Percentiles rank a stretch among this genome's conserved stretches.
phyloP scores from a whole-genome alignment of 1,140 invertebrate species.

The Goniozus legneri region DNA sequence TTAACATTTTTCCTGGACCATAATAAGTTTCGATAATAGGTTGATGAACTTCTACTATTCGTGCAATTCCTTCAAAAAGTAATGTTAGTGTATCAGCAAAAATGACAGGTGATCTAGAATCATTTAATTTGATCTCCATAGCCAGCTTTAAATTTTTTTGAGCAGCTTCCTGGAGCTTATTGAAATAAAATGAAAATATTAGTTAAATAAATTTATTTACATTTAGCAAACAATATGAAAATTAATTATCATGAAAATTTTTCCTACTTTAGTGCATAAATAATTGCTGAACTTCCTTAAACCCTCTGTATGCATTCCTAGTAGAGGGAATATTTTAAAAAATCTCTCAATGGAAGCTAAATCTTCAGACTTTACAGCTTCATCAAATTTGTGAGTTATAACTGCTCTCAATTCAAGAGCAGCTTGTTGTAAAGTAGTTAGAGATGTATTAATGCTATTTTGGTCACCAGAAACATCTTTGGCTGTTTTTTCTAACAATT shows the following conservation, averaged over 20 bases:
- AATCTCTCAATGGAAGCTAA: constrained; percentile 89
- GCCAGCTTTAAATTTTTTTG: constrained; percentile 70
- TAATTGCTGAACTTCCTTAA: constrained; percentile 90
- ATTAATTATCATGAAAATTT: too few relatives aligned
- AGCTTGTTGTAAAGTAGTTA: constrained; percentile 83
- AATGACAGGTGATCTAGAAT: constrained; percentile 71
- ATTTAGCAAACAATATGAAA: too few relatives aligned
- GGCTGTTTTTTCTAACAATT: constrained; percentile 75
- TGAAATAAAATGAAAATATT: constrained; percentile 11
- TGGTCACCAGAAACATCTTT: constrained; percentile 70
- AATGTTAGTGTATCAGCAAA: constrained; percentile 81
- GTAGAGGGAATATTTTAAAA: constrained; percentile 96
- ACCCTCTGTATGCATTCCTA: constrained; percentile 89
- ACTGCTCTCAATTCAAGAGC: constrained; percentile 69
- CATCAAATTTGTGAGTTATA: constrained; percentile 82
- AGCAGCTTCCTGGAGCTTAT: constrained; percentile 65
- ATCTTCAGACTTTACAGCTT: constrained; percentile 87
- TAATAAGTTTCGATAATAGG: constrained; percentile 93
- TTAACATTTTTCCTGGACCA: constrained; percentile 75
- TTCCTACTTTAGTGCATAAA: constrained; percentile 70
- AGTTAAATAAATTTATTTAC: background rate
- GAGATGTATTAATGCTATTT: constrained; percentile 70
- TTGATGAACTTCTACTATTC: constrained; percentile 86
- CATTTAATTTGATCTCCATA: constrained; percentile 61
- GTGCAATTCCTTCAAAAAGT: constrained; percentile 86